Conservation (phyloP, 2,888 invertebrate species). For the Ophion ellenae region DNA sequence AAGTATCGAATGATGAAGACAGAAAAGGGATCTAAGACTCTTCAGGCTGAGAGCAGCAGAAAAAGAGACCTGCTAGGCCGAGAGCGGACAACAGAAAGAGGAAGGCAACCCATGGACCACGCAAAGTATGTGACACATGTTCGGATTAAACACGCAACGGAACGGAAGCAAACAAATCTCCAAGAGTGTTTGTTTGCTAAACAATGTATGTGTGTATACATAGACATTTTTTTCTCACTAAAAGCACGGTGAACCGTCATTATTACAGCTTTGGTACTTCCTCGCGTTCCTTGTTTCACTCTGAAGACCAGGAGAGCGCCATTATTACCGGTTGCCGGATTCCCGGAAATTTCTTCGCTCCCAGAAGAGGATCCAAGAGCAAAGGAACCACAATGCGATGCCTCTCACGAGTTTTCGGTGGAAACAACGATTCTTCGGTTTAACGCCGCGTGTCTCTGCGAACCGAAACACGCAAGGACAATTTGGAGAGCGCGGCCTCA, state of each 20-base stretch:
- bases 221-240: constrained; percentile 37
- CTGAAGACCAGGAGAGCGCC: constrained; percentile 59
- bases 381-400: constrained; percentile 30
- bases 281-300: constrained; percentile 67
- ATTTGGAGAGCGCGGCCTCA: constrained; percentile 64
- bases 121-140: constrained; percentile 33
- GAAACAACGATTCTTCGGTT: constrained; percentile 62
- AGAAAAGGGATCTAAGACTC: background rate
- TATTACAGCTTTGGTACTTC: constrained; percentile 72
- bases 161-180: constrained; percentile 34
- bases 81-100: background rate
- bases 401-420: constrained; percentile 69
- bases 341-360: constrained; percentile 73
- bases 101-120: constrained; percentile 7
- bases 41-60: background rate
- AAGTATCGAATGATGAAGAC: too few species aligned
- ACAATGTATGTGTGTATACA: constrained; percentile 52
- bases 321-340: constrained; percentile 75
- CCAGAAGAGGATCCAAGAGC: constrained; percentile 47
- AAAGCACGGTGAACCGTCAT: constrained; percentile 72
- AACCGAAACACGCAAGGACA: constrained; percentile 74
- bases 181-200: constrained; percentile 5
- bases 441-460: constrained; percentile 39
- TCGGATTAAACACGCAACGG: constrained; percentile 40
- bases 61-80: constrained; percentile 12